Evolutionary conservation across 2,113 vertebrate species (phyloP).

Genomic region (Nanorana parkeri): DNA sequence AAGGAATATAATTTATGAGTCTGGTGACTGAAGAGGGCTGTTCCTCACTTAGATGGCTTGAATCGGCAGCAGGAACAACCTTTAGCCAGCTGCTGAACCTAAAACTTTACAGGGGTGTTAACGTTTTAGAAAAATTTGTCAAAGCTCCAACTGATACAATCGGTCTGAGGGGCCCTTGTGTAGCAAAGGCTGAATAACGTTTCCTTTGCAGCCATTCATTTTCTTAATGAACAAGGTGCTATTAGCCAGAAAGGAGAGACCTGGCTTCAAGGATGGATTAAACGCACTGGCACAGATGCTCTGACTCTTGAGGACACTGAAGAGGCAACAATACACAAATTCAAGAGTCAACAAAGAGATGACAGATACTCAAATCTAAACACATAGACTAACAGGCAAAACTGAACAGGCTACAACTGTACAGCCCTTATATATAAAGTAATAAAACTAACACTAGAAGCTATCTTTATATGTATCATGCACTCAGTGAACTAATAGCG

Average conservation of each 20-base stretch:
- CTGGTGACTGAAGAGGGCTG: slow-evolving; percentile 1
- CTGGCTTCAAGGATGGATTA: slow-evolving; percentile 73
- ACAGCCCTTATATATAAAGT: neutral
- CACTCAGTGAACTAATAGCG: too few relatives aligned
- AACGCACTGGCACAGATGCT: slow-evolving; percentile 63
- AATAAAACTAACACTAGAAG: too few relatives aligned
- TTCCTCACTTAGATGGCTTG: slow-evolving; percentile 21
- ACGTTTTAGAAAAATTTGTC: slow-evolving; percentile 75
- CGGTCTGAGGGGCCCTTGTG: slow-evolving; percentile 71
- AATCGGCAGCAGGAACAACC: slow-evolving; percentile 62
- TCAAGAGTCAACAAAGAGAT: neutral
- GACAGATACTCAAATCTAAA: neutral
- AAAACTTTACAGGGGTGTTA: slow-evolving; percentile 72
- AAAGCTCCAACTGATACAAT: slow-evolving; percentile 71
- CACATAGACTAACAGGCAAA: neutral
- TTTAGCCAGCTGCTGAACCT: slow-evolving; percentile 71
- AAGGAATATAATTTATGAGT: slow-evolving; percentile 2
- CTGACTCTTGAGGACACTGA: slow-evolving; percentile 48
- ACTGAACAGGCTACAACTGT: neutral
- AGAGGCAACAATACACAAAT: slow-evolving; percentile 25
- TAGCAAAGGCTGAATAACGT: slow-evolving; percentile 73
- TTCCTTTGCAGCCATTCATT: slow-evolving; percentile 70
- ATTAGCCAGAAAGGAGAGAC: slow-evolving; percentile 70
- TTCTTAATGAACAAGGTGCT: slow-evolving; percentile 80
- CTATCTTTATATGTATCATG: too few relatives aligned